Base-by-base conservation (phyloP, 2,888 invertebrate species). In the Pachliopta kotzebuea region DNA sequence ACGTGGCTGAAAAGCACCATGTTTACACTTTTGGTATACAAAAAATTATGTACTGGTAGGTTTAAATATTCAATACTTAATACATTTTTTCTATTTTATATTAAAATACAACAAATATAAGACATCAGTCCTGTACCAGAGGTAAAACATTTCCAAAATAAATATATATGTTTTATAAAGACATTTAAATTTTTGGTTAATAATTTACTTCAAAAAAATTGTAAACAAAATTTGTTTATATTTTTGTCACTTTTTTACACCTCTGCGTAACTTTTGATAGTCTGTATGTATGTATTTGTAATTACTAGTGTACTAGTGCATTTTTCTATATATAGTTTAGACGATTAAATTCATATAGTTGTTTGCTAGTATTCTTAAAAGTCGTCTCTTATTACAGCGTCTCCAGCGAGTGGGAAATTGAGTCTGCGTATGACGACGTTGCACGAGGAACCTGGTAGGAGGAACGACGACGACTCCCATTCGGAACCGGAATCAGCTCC, bases 391-490 rank as follows among this genome's bases (percentile, higher is more conserved):
- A 62, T 83, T 92, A 70, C 85, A 95, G 96, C 96, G 74, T 97
- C 97, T 52, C 97, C 97, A 54, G 98, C 96, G 71, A 95, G 96
- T 74, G 94, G 95, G 70, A 98, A 98, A 89, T 85, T 97, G 75
- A 95, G 96, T 56, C 93, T 97, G 76, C 94, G 98, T 56, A 97
- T 98, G 97, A 97, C 97, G 59, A 98, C 98, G 0, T 86, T 98
- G 55, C 96, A 98, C 78, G 98, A 98, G 83, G 98, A 98, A 85
- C 95, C 95, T 17, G 89, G 88, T 1, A 73, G 90, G 17, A 76
- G 87, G 17, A 87, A 86, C 68, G 88, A 88, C 52, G 92, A 92
- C 1, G 92, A 92, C 67, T 91, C 92, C 0, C 92, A 90, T 66
- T 92, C 92, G 2, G 92, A 92, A 70, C 92, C 92, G 0, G 92